These are phyloP conservation scores for Steinernema khuongi DNA, from an alignment of 1,140 invertebrate genomes.

Conservation along the genomic window DNA sequence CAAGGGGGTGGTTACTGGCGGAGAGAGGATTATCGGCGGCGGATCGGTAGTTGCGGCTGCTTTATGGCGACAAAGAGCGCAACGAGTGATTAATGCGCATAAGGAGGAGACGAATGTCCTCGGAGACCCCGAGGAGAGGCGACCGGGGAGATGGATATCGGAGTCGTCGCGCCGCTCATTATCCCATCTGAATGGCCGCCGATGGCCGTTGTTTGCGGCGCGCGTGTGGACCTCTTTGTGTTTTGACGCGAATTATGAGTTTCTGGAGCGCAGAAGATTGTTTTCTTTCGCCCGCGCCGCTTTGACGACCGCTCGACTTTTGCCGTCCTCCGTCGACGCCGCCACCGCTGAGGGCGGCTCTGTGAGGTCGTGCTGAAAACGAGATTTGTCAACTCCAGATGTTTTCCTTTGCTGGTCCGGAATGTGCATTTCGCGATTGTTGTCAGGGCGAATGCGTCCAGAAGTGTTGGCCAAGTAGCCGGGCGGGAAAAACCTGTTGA, in stretches of 20 bases:
- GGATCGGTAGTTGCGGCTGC: background rate
- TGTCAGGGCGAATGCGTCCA: too few relatives aligned
- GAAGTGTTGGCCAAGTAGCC: too few relatives aligned
- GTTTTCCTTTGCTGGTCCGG: too few relatives aligned
- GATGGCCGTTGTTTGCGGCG: background rate
- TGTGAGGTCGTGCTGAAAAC: too few relatives aligned
- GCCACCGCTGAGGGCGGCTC: too few relatives aligned
- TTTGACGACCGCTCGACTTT: too few relatives aligned
- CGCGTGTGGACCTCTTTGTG: background rate
- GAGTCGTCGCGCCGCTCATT: background rate
- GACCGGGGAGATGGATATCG: background rate
- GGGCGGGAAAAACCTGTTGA: too few relatives aligned
- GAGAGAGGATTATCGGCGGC: background rate
- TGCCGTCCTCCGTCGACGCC: too few relatives aligned
- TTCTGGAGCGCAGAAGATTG: constrained; percentile 1
- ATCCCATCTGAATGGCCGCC: background rate
- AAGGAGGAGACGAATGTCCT: background rate
- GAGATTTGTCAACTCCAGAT: too few relatives aligned
- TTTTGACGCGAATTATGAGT: constrained; percentile 10
- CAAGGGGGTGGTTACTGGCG: background rate
- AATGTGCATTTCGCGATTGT: too few relatives aligned
- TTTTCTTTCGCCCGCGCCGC: too few relatives aligned
- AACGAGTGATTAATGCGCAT: constrained; percentile 14
- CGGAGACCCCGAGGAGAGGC: background rate
- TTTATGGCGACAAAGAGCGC: constrained; percentile 2